Evolutionary conservation across 2,888 invertebrate species (phyloP).

Genomic region (Epinotia brunnichana): DNA sequence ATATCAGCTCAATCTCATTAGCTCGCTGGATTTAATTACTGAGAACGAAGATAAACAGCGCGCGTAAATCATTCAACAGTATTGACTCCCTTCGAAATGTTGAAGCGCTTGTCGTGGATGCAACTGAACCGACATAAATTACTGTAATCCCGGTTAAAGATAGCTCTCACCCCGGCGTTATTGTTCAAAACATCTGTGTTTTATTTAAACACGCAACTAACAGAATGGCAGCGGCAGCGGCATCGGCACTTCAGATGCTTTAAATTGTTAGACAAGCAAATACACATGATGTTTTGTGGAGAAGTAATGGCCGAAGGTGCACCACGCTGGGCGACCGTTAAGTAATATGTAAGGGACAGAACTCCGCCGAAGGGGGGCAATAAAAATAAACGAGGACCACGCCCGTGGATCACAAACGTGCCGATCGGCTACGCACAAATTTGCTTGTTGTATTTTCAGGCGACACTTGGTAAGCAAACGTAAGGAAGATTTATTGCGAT

Average conservation of each 20-base stretch:
- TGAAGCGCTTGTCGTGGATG: conserved; percentile 64
- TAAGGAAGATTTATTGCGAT: conserved; percentile 74
- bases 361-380: conserved; percentile 67
- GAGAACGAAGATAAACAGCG: conserved; percentile 46
- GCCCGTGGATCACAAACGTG: conserved; percentile 66
- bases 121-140: conserved; percentile 69
- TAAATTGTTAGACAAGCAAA: conserved; percentile 40
- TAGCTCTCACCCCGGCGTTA: conserved; percentile 33
- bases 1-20: conserved; percentile 31
- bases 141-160: conserved; percentile 45
- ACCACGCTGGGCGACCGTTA: conserved; percentile 63
- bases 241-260: conserved; percentile 28
- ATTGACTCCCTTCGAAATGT: conserved; percentile 63
- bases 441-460: conserved; percentile 70
- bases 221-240: conserved; percentile 27
- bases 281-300: conserved; percentile 55
- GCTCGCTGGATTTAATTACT: conserved; percentile 28
- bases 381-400: conserved; percentile 72
- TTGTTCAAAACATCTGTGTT: conserved; percentile 41
- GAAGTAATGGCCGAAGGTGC: conserved; percentile 57
- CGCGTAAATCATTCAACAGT: conserved; percentile 69
- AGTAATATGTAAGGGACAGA: conserved; percentile 53
- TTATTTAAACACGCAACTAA: conserved; percentile 32
- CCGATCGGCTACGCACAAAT: conserved; percentile 64
- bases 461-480: conserved; percentile 77